phyloP scores from a whole-genome alignment of 1,140 invertebrate species.

The Diorhabda sublineata region DNA sequence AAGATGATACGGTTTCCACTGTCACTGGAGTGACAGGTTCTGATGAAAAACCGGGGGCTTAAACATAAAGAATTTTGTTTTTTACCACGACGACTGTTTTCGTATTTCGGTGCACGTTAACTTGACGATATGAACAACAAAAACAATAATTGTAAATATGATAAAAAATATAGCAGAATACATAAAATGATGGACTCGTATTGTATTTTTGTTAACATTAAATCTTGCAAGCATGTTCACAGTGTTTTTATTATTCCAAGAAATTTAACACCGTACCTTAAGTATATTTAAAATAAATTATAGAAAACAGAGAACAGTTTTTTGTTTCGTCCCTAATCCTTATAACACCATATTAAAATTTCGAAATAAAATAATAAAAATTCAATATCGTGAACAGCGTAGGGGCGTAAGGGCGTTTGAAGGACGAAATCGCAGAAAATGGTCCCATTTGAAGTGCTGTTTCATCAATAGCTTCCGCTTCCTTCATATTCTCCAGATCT shows the following conservation, averaged over 20 bases:
- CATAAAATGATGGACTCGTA: neutral
- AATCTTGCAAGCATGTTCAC: conserved; percentile 12
- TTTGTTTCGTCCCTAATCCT: no score
- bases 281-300: no score
- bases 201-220: conserved; percentile 14
- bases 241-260: neutral
- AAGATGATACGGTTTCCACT: conserved; percentile 55
- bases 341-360: no score
- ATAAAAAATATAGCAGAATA: neutral
- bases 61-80: conserved; percentile 13
- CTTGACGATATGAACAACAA: conserved; percentile 12
- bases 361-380: no score
- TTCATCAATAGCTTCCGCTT: no score
- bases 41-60: conserved; percentile 37
- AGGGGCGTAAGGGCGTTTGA: no score
- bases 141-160: conserved; percentile 4
- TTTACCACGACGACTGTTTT: neutral
- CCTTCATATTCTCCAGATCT: no score
- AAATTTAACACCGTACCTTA: no score
- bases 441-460: no score
- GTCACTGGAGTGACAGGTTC: conserved; percentile 52
- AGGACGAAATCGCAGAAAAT: no score
- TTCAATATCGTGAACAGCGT: no score
- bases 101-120: conserved; percentile 14
- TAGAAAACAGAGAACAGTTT: no score